Evolutionary conservation across 2,888 invertebrate species (phyloP).

Genomic region (Tipula vernalis): DNA sequence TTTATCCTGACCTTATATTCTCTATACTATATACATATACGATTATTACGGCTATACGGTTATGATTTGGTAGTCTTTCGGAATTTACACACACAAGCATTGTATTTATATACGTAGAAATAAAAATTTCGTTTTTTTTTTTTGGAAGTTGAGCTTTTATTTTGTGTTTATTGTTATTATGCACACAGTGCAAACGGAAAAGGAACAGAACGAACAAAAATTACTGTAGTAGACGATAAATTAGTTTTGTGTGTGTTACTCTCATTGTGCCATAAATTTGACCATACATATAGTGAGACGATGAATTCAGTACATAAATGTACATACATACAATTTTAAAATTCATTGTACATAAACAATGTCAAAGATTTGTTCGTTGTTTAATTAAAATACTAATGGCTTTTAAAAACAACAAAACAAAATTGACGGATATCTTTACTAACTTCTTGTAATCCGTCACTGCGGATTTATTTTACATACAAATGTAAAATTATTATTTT

Average conservation of each 20-base stretch:
- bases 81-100: background rate
- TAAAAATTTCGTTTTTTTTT: background rate
- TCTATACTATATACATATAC: background rate
- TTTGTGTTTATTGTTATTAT: background rate
- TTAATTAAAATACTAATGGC: background rate
- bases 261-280: background rate
- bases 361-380: background rate
- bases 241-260: background rate
- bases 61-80: background rate
- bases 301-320: background rate
- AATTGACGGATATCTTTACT: background rate
- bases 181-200: background rate
- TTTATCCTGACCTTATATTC: background rate
- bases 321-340: background rate
- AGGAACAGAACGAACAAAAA: background rate
- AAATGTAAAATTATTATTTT: background rate
- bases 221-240: background rate
- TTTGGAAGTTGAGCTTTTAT: background rate
- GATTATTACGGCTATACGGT: background rate
- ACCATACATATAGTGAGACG: background rate
- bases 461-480: background rate
- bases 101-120: background rate
- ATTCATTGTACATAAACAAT: background rate
- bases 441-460: background rate
- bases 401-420: background rate